Evolutionary conservation across 2,113 vertebrate species (phyloP).

Genomic region (Vanacampus margaritifer): DNA sequence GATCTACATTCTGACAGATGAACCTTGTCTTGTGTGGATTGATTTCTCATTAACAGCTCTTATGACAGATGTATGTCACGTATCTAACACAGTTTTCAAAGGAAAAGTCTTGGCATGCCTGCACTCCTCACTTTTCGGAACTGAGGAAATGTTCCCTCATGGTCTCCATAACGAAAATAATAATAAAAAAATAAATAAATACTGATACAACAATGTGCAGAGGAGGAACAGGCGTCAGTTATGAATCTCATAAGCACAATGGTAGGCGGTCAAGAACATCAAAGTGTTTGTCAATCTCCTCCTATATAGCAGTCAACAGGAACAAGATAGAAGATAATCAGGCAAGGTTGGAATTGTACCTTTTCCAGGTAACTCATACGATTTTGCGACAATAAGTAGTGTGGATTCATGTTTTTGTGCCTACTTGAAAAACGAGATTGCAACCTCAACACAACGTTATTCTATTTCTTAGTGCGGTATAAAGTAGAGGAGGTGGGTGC

Average conservation of each 20-base stretch:
- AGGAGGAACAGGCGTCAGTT: constrained; percentile 4
- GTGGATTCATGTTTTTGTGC: not conserved
- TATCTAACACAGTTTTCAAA: not conserved
- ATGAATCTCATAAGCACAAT: constrained; percentile 46
- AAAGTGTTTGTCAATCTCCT: constrained; percentile 36
- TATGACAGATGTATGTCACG: constrained; percentile 37
- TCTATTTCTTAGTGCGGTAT: not conserved
- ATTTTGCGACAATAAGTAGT: too few relatives aligned
- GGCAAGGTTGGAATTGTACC: too few relatives aligned
- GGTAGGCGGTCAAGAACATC: constrained; percentile 33
- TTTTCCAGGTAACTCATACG: too few relatives aligned
- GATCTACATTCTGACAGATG: constrained; percentile 15
- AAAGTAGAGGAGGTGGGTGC: constrained; percentile 1
- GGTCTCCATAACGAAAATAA: constrained; percentile 30
- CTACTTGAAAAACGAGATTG: not conserved
- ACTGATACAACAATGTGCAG: constrained; percentile 9
- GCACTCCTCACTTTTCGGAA: constrained; percentile 28
- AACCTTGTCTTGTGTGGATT: not conserved
- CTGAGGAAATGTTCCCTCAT: constrained; percentile 30
- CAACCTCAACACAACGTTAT: not conserved
- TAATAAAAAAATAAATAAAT: constrained; percentile 31
- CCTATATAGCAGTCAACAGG: constrained; percentile 5
- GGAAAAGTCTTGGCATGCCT: constrained; percentile 29
- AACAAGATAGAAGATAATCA: too few relatives aligned
- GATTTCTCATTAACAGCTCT: not conserved